Evolutionary conservation across 92 coral and sea anemone species (phyloP).

Genomic region (Pocillopora grandis): DNA sequence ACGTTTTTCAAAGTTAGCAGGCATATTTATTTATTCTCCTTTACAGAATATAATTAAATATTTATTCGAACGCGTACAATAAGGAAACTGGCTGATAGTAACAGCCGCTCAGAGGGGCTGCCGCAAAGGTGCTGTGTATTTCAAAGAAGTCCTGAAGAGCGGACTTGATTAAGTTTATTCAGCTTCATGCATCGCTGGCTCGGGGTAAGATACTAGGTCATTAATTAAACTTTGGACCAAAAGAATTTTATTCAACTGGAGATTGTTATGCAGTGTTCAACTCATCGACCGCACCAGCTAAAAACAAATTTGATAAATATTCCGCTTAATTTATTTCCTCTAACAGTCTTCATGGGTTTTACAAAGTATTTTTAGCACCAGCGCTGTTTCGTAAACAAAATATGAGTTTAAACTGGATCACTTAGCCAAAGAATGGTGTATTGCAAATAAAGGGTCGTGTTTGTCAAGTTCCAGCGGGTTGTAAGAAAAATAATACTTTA

Average conservation of each 20-base stretch:
- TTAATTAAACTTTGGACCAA: constrained; percentile 18
- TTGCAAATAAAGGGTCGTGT: constrained; percentile 30
- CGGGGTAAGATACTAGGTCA: constrained; percentile 3
- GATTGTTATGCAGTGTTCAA: constrained; percentile 1
- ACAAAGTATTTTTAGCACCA: not conserved
- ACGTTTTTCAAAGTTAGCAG: constrained; percentile 6
- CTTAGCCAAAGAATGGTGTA: constrained; percentile 13
- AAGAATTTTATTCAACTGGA: constrained; percentile 1
- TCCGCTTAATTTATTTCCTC: not conserved
- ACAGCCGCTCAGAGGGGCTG: constrained; percentile 37
- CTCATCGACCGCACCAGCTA: not conserved
- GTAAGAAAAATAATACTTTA: constrained; percentile 14
- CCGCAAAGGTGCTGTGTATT: constrained; percentile 33
- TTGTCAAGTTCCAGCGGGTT: constrained; percentile 19
- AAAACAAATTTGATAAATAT: not conserved
- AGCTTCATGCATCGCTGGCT: not conserved
- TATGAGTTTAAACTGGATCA: constrained; percentile 12
- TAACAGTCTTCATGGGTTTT: not conserved
- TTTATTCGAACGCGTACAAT: constrained; percentile 36
- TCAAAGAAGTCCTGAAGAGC: constrained; percentile 18
- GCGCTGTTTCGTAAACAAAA: not conserved
- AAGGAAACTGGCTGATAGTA: constrained; percentile 8
- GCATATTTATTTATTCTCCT: constrained; percentile 38
- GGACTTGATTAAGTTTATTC: constrained; percentile 19
- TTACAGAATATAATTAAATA: constrained; percentile 45